Evolutionary conservation across 2,797 vertebrate genomes (phyloP), one percentile per base, ranked within the genome.

Genomic region (Aselliscus stoliczkanus): DNA sequence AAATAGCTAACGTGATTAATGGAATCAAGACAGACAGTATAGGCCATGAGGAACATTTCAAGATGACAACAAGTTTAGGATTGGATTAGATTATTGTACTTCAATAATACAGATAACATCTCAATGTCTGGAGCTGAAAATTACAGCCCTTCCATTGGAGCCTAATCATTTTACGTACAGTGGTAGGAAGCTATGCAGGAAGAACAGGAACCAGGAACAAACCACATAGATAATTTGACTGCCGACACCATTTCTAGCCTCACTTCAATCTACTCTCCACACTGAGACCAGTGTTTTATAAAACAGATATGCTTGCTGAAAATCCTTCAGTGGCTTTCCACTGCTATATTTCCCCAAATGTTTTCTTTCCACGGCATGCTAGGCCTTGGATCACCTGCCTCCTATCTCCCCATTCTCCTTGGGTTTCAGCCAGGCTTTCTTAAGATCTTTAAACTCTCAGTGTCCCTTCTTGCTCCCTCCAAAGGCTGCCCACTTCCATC

Each of bases 1-100:
- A 76, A 64, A 77, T 8, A 90, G 88, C 77, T 62, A 72, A 37
- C 0, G 31, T 79, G 73, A 96, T 67, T 92, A 93, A 77, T 69
- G 37, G 73, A 84, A 82, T 79, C 20, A 21, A 96, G 69, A 76
- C 60, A 92, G 94, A 90, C 44, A 73, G 62, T 12, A 54, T 79
- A 84, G 80, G 92, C 95, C 95, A 93, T 75, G 62, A 94, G 96
- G 93, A 88, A 73, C 69, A 85, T 93, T 92, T 97, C 93, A 95
- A 89, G 84, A 95, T 88, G 95, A 95, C 87, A 85, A 84, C 81
- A 75, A 90, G 83, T 39, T 93, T 56, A 90, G 87, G 65, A 92
- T 17, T 89, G 47, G 77, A 93, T 91, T 94, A 72, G 88, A 90
- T 93, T 81, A 87, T 94, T 84, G 70, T 64, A n/a, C 70, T 95